Conservation (phyloP, 2,888 invertebrate genomes). For the Brachynemurus nebulosus region DNA sequence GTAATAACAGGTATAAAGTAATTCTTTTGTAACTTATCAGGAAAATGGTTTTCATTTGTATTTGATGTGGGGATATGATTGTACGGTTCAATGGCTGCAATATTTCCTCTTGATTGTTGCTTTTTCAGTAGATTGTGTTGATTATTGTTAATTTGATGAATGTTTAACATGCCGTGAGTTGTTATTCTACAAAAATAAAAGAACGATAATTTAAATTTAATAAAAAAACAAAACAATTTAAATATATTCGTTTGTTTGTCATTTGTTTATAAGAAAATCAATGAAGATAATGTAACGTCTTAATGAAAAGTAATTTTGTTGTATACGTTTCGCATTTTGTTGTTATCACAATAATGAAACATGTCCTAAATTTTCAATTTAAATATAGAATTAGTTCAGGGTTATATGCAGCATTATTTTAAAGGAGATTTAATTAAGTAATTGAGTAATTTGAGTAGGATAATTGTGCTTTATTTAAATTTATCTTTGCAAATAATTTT, state of each 20-base stretch:
- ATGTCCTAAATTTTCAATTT: too few relatives aligned
- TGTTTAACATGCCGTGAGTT: slow-evolving; percentile 1
- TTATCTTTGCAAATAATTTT: too few relatives aligned
- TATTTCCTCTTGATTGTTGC: slow-evolving; percentile 55
- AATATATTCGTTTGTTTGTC: not conserved
- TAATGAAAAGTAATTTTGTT: too few relatives aligned
- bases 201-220: not conserved
- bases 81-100: slow-evolving; percentile 78
- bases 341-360: too few relatives aligned
- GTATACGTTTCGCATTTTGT: too few relatives aligned
- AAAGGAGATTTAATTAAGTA: too few relatives aligned
- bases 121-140: slow-evolving; percentile 25
- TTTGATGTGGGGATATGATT: slow-evolving; percentile 60
- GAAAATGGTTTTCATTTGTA: not conserved
- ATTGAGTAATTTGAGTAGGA: too few relatives aligned
- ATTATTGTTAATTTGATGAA: slow-evolving; percentile 3
- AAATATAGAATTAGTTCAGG: too few relatives aligned
- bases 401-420: too few relatives aligned
- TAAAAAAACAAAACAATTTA: not conserved
- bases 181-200: not conserved
- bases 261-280: not conserved
- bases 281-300: too few relatives aligned
- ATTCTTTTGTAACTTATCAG: not conserved
- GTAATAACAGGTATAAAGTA: slow-evolving; percentile 6
- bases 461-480: too few relatives aligned